Evolutionary conservation across 2,888 invertebrate genomes (phyloP).

Genomic region (Calephelis perditalis): DNA sequence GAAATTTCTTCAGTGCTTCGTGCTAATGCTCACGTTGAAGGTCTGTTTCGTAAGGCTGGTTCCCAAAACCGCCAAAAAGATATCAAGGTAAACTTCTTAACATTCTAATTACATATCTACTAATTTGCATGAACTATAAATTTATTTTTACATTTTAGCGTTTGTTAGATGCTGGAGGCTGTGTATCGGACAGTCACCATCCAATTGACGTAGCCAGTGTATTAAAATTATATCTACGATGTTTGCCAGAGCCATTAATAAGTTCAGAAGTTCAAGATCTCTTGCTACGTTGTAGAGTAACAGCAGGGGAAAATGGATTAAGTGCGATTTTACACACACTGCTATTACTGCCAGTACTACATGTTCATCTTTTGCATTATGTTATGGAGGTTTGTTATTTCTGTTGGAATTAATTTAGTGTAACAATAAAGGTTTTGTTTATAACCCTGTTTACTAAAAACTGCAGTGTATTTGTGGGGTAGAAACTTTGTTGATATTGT

Average conservation of each 20-base stretch:
- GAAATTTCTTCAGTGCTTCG: constrained; percentile 84
- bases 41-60: constrained; percentile 93
- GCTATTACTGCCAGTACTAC: constrained; percentile 85
- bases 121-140: too few relatives aligned
- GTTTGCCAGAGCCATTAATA: constrained; percentile 91
- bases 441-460: too few relatives aligned
- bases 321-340: constrained; percentile 84
- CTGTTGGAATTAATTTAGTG: neutral
- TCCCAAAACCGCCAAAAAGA: constrained; percentile 89
- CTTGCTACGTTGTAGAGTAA: constrained; percentile 82
- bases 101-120: neutral
- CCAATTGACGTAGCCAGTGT: constrained; percentile 92
- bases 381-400: constrained; percentile 82
- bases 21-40: constrained; percentile 85
- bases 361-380: constrained; percentile 88
- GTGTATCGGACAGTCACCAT: constrained; percentile 83
- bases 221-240: constrained; percentile 90
- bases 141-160: constrained; percentile 56
- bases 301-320: constrained; percentile 75
- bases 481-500: too few relatives aligned
- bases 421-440: too few relatives aligned
- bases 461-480: too few relatives aligned
- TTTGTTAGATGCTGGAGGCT: constrained; percentile 84
- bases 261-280: constrained; percentile 86
- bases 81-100: constrained; percentile 79